Evolutionary conservation across 2,113 vertebrate species (phyloP).

Genomic region (Psettodes erumei): DNA sequence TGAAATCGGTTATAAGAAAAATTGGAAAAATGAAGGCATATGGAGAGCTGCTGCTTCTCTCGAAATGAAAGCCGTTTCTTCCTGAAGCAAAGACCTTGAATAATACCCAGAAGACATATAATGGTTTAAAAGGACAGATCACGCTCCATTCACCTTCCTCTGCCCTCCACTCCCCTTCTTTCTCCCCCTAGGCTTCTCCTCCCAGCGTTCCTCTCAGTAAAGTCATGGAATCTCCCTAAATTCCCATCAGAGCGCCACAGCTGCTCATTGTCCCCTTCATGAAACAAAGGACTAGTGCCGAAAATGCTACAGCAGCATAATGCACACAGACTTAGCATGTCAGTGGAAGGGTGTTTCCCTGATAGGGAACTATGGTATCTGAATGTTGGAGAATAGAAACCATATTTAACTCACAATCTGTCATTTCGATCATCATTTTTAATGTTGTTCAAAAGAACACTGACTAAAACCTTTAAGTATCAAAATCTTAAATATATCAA

Average conservation of each 20-base stretch:
- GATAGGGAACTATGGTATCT: slow-evolving; percentile 17
- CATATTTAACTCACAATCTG: neutral
- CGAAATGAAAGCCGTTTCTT: neutral
- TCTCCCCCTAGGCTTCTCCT: slow-evolving; percentile 55
- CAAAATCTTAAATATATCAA: no score
- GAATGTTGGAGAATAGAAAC: neutral
- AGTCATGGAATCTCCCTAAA: slow-evolving; percentile 74
- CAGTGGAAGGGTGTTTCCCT: slow-evolving; percentile 45
- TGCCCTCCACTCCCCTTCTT: slow-evolving; percentile 34
- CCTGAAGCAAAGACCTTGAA: slow-evolving; percentile 1
- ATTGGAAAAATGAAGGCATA: slow-evolving; percentile 11
- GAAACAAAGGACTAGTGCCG: slow-evolving; percentile 35
- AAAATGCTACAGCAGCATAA: slow-evolving; percentile 44
- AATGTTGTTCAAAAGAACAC: no score
- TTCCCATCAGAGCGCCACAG: slow-evolving; percentile 54
- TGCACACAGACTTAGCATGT: slow-evolving; percentile 9
- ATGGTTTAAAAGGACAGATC: slow-evolving; percentile 25
- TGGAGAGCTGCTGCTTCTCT: neutral
- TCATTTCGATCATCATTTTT: no score
- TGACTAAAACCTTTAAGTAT: no score
- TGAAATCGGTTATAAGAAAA: slow-evolving; percentile 25
- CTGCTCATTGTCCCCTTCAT: slow-evolving; percentile 60
- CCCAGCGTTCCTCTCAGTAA: slow-evolving; percentile 41
- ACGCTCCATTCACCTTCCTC: slow-evolving; percentile 19
- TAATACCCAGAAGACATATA: slow-evolving; percentile 29